Conservation (phyloP, 2,888 invertebrate species). For the Chymomyza fuscimana region DNA sequence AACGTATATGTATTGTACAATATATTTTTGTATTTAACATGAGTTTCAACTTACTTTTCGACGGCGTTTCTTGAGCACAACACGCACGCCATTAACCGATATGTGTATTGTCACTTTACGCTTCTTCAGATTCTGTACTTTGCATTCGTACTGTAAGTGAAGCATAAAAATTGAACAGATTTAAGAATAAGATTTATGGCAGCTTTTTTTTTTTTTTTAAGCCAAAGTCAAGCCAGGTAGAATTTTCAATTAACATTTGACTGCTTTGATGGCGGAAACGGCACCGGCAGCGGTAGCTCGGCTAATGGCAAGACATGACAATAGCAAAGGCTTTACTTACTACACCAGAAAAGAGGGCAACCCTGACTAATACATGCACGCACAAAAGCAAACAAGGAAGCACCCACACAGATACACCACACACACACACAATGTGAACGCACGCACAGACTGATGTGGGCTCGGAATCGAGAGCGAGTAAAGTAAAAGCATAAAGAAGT, state of each 20-base stretch:
- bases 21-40: not conserved
- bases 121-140: conserved; percentile 98
- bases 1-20: not conserved
- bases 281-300: not conserved
- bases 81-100: conserved; percentile 96
- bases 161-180: not conserved
- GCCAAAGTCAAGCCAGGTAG: conserved; percentile 13
- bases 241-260: conserved; percentile 69
- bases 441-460: conserved; percentile 48
- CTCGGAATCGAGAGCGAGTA: conserved; percentile 12
- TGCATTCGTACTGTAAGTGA: conserved; percentile 96
- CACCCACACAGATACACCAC: not conserved
- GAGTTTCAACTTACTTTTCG: conserved; percentile 81
- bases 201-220: not conserved
- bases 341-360: conserved; percentile 42
- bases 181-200: not conserved
- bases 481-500: conserved; percentile 14
- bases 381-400: not conserved
- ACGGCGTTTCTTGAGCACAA: conserved; percentile 91
- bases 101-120: conserved; percentile 97
- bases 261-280: conserved; percentile 44
- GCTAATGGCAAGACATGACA: conserved; percentile 68
- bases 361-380: conserved; percentile 39
- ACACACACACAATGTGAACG: conserved; percentile 42
- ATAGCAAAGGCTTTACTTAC: conserved; percentile 61